Conservation (phyloP, 2,888 invertebrate species). For the Pterobdella sp. region DNA sequence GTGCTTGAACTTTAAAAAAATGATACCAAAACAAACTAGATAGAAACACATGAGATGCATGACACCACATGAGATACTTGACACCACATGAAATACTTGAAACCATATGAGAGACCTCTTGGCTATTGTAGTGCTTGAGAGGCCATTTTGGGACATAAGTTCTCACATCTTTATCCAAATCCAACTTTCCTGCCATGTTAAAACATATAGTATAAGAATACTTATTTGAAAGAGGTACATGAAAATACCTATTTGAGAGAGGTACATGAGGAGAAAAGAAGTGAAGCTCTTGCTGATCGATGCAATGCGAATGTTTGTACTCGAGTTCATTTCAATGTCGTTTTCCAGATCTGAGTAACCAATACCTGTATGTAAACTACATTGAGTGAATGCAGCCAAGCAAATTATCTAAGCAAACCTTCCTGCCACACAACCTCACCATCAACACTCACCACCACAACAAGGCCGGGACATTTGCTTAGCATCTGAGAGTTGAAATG, state of each 20-base stretch:
- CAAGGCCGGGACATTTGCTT: slow-evolving; percentile 52
- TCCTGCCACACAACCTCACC: slow-evolving; percentile 53
- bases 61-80: neutral
- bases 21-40: neutral
- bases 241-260: too few species aligned
- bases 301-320: slow-evolving; percentile 57
- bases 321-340: slow-evolving; percentile 49
- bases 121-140: slow-evolving; percentile 52
- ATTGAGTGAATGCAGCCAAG: neutral
- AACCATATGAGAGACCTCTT: slow-evolving; percentile 46
- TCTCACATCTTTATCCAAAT: slow-evolving; percentile 55
- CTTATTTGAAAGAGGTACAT: too few species aligned
- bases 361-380: slow-evolving; percentile 43
- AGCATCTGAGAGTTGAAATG: neutral
- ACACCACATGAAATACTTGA: neutral
- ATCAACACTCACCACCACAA: slow-evolving; percentile 53
- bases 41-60: neutral
- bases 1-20: neutral
- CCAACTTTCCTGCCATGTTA: slow-evolving; percentile 54
- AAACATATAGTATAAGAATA: too few species aligned
- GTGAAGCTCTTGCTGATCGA: slow-evolving; percentile 59
- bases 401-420: too few species aligned
- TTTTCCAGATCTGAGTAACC: slow-evolving; percentile 58
- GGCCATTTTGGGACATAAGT: slow-evolving; percentile 56
- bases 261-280: slow-evolving; percentile 54